phyloP scores from a whole-genome alignment of 2,113 vertebrate species.

The Gadus chalcogrammus region DNA sequence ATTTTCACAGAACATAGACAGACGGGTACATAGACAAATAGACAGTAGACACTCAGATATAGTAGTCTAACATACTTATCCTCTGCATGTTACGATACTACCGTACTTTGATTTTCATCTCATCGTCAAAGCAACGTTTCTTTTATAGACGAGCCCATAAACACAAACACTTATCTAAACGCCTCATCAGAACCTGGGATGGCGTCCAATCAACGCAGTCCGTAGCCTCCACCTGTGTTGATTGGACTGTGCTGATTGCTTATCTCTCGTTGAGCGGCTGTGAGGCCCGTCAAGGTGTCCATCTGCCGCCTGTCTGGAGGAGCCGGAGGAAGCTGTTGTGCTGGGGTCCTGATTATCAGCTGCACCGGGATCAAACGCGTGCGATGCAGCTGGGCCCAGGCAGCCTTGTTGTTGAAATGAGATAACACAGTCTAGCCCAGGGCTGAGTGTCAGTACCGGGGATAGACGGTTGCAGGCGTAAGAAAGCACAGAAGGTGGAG shows the following conservation, averaged over 20 bases:
- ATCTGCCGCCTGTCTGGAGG: not conserved
- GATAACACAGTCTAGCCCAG: slow-evolving; percentile 38
- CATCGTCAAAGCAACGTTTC: too few species aligned
- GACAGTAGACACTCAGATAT: not conserved
- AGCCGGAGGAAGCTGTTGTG: slow-evolving; percentile 20
- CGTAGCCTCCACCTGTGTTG: too few species aligned
- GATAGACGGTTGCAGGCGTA: slow-evolving; percentile 46
- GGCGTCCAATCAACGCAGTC: too few species aligned
- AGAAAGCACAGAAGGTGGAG: too few species aligned
- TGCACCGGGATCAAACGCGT: not conserved
- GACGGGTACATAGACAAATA: not conserved
- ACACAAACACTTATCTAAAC: too few species aligned
- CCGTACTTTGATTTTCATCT: too few species aligned
- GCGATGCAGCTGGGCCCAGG: slow-evolving; percentile 29
- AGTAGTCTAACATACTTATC: too few species aligned
- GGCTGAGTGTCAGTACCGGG: slow-evolving; percentile 30
- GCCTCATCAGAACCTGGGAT: too few species aligned
- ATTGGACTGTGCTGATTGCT: too few species aligned
- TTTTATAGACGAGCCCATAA: too few species aligned
- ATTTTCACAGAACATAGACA: not conserved
- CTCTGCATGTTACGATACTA: too few species aligned
- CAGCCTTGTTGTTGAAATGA: slow-evolving; percentile 46
- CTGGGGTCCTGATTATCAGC: not conserved
- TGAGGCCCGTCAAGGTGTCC: slow-evolving; percentile 7
- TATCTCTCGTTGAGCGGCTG: too few species aligned